These are phyloP conservation scores for Calyptommatus sinebrachiatus DNA, from an alignment of 2,113 vertebrate genomes.

Conservation along the genomic window DNA sequence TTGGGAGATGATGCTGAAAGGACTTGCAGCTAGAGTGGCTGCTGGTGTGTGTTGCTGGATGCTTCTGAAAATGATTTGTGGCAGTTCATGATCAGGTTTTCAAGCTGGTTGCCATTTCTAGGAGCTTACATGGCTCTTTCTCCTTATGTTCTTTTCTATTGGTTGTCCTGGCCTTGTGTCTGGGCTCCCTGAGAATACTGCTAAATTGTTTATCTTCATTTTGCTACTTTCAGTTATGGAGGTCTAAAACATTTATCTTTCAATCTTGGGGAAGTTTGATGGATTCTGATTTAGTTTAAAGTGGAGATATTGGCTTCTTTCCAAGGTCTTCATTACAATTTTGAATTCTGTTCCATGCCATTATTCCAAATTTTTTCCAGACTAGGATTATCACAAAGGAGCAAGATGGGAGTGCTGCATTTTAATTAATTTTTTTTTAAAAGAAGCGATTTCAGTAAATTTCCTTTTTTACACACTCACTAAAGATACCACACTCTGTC, in stretches of 20 bases:
- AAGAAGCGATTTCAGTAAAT: too few relatives aligned
- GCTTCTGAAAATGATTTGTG: too few relatives aligned
- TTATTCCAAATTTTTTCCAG: not conserved
- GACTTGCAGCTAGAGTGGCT: too few relatives aligned
- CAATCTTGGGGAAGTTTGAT: not conserved
- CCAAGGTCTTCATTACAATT: not conserved
- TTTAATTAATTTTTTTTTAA: too few relatives aligned
- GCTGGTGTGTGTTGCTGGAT: too few relatives aligned
- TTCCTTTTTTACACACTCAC: too few relatives aligned
- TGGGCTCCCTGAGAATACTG: not conserved
- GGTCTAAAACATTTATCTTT: not conserved
- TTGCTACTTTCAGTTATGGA: not conserved
- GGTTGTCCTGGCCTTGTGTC: not conserved
- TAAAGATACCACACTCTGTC: too few relatives aligned
- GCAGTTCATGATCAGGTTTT: not conserved
- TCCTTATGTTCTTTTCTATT: not conserved
- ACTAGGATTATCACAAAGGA: too few relatives aligned
- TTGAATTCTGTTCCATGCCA: not conserved
- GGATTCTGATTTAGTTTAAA: not conserved
- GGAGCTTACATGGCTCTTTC: not conserved
- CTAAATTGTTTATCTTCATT: constrained; percentile 14
- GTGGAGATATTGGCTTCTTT: not conserved
- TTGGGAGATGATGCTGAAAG: not conserved
- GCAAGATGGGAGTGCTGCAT: too few relatives aligned
- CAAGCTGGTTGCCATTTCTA: not conserved